Percentiles rank a stretch among this genome's conserved stretches.
These are phyloP conservation scores for Synodontis membranacea DNA, from an alignment of 2,113 vertebrate genomes.

Conservation along the genomic window DNA sequence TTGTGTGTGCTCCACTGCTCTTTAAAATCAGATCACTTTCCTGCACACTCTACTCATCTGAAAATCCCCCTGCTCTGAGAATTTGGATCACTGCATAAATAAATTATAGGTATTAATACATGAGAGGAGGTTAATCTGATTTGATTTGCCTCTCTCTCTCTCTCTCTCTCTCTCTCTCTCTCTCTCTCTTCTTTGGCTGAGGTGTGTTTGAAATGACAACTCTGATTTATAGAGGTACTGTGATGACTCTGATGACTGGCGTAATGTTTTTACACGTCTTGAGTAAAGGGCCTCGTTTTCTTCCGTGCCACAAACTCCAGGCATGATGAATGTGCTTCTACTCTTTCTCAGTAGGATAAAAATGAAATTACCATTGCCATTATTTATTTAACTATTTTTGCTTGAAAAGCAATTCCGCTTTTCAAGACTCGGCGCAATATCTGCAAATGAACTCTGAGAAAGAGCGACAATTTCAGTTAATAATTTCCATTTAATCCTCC, in stretches of 20 bases:
- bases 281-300: neutral
- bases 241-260: slow-evolving; percentile 14
- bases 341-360: slow-evolving; percentile 5
- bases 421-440: slow-evolving; percentile 18
- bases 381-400: slow-evolving; percentile 28
- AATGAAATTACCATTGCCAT: neutral
- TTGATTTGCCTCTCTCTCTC: neutral
- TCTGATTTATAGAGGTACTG: neutral
- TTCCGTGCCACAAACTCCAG: neutral
- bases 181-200: neutral
- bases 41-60: neutral
- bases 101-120: slow-evolving; percentile 24
- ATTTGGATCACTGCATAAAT: slow-evolving; percentile 2
- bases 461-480: slow-evolving; percentile 48
- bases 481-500: slow-evolving; percentile 31
- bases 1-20: neutral
- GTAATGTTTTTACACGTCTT: neutral
- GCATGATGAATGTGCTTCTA: neutral
- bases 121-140: slow-evolving; percentile 11
- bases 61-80: neutral
- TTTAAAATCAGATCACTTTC: neutral
- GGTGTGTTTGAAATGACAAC: slow-evolving; percentile 4
- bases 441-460: slow-evolving; percentile 42
- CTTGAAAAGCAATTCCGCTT: slow-evolving; percentile 25
- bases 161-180: neutral